These are phyloP conservation scores for Scotopteryx bipunctaria DNA, from an alignment of 2,888 invertebrate species.

Conservation along the genomic window DNA sequence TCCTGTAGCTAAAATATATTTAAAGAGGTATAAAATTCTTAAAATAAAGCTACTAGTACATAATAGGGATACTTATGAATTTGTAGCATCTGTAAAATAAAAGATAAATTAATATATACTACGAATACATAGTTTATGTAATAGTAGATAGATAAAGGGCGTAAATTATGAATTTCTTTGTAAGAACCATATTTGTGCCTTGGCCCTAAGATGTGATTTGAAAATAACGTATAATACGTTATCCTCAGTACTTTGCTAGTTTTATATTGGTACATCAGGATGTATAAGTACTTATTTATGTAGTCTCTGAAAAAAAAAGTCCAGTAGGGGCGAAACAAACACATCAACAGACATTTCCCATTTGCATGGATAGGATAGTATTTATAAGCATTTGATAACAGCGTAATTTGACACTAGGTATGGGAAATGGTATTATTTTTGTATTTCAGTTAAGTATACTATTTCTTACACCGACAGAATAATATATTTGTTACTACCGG, in stretches of 20 bases:
- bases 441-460: too few species aligned
- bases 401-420: too few species aligned
- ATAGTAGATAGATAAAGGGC: conserved; percentile 54
- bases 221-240: conserved; percentile 47
- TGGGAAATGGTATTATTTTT: too few species aligned
- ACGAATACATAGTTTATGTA: conserved; percentile 29
- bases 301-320: too few species aligned
- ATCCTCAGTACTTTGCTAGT: conserved; percentile 40
- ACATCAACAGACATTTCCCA: neutral
- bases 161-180: conserved; percentile 52
- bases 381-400: neutral
- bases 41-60: conserved; percentile 21
- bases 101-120: conserved; percentile 23
- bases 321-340: too few species aligned
- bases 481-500: too few species aligned
- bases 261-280: conserved; percentile 43
- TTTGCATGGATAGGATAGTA: too few species aligned
- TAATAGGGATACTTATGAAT: conserved; percentile 18
- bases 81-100: conserved; percentile 35
- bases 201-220: conserved; percentile 74
- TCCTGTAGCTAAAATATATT: conserved; percentile 15
- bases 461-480: too few species aligned
- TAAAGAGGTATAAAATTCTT: conserved; percentile 26
- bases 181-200: conserved; percentile 76
- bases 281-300: conserved; percentile 25